Conservation (phyloP, 2,888 invertebrate species). For the Galerucella calmariensis region DNA sequence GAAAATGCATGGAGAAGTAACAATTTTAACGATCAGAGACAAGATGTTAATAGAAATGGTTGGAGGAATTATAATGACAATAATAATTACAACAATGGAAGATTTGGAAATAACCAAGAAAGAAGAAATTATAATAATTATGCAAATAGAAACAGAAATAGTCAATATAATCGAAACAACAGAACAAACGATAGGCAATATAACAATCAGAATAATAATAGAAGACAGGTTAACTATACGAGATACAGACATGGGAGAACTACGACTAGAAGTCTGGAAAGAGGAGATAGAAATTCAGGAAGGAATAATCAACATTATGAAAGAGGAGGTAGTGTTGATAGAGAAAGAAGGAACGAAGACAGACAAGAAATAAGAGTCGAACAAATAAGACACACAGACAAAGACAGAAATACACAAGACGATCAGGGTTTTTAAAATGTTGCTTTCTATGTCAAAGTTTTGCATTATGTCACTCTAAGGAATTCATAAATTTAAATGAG, state of each 20-base stretch:
- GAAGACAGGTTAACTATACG: neutral
- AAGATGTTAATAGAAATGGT: no score
- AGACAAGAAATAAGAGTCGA: no score
- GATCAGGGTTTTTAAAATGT: no score
- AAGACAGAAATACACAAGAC: no score
- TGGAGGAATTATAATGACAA: no score
- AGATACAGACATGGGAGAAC: neutral
- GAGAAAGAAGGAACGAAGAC: neutral
- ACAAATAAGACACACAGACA: no score
- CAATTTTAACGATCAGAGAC: no score
- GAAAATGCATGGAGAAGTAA: no score
- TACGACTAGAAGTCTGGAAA: neutral
- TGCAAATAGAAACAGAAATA: neutral
- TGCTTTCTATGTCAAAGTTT: no score
- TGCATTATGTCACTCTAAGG: no score
- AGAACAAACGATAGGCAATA: neutral
- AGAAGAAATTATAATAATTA: neutral
- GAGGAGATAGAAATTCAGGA: neutral
- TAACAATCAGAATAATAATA: neutral
- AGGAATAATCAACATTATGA: neutral
- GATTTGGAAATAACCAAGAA: neutral
- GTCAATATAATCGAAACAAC: neutral
- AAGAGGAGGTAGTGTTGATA: neutral
- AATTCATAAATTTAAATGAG: no score
- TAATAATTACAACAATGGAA: neutral